Evolutionary conservation across 2,888 invertebrate genomes (phyloP), one percentile per base, ranked within the genome.

Genomic region (Hyposoter dolosus): DNA sequence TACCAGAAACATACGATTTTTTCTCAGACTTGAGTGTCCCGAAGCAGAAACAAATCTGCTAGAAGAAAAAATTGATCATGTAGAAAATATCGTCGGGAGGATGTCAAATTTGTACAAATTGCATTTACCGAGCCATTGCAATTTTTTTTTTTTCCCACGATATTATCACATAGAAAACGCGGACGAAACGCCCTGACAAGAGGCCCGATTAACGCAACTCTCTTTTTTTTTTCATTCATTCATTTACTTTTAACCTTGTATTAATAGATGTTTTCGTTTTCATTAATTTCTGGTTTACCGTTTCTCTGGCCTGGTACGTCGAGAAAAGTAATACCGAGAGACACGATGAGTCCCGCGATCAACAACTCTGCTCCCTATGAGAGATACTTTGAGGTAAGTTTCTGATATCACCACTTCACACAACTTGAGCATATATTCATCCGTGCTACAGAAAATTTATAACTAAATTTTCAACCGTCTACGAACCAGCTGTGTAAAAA

Each of bases 241-340:
- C 65, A 88, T 90, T 90, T 89, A 89, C 87, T 91, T 91, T 90
- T 3, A 53, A 89, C 86, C 65, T 87, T 92, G 91, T 92, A 94
- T 93, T 93, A 93, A 93, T 93, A 90, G 91, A 91, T 93, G 90
- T 93, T 91, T 94, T 93, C 92, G 89, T 94, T 94, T 93, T 93
- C 93, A 93, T 93, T 94, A 93, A 94, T 94, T 94, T 94, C 93
- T 94, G 94, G 94, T 94, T 93, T 92, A 92, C 93, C 92, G 88
- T 93, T 92, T 76, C 65, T 76, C 65, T 90, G 93, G 93, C 91
- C 93, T 91, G 91, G 90, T 90, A 84, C 86, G 86, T 84, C 88
- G 85, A 85, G 85, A 83, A 76, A 83, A 77, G 43, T 69, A 77
- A 79, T 90, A 92, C 88, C 88, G 89, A 87, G 90, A 89, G 87